A percentile compares a stretch with the other conserved stretches of the same genome.
These are phyloP conservation scores for Merops nubicus DNA, from an alignment of 2,113 vertebrate genomes.

Conservation along the genomic window DNA sequence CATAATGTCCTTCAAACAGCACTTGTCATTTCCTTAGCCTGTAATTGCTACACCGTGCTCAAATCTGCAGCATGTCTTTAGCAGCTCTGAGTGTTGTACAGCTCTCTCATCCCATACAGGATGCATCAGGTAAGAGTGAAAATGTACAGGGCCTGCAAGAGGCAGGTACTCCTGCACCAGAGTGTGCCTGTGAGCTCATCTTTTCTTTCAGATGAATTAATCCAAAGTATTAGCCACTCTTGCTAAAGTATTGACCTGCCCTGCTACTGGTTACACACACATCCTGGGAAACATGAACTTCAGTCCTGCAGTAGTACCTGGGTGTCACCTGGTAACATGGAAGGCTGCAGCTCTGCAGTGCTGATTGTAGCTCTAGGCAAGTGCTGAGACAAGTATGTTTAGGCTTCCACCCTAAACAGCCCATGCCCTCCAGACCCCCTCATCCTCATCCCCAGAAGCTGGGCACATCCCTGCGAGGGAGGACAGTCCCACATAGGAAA, in stretches of 20 bases:
- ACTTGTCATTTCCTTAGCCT: neutral
- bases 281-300: neutral
- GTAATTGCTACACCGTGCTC: neutral
- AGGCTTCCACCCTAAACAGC: rapidly evolving
- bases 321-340: neutral
- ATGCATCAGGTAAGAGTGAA: neutral
- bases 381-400: too few relatives aligned
- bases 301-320: neutral
- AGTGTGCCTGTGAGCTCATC: neutral
- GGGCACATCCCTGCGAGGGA: neutral
- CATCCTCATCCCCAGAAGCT: neutral
- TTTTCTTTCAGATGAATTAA: neutral
- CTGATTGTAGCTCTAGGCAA: too few relatives aligned
- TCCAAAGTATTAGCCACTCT: neutral
- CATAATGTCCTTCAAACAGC: neutral
- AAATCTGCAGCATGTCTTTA: neutral
- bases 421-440: rapidly evolving
- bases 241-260: neutral
- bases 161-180: neutral
- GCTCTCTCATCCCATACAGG: neutral
- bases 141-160: neutral
- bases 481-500: neutral
- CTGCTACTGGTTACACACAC: neutral
- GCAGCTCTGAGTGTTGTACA: too few relatives aligned
- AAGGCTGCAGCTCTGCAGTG: neutral